Percentiles rank a stretch among this genome's conserved stretches.
Evolutionary conservation across 2,113 vertebrate species (phyloP).

Genomic region (Anthoscopus minutus): DNA sequence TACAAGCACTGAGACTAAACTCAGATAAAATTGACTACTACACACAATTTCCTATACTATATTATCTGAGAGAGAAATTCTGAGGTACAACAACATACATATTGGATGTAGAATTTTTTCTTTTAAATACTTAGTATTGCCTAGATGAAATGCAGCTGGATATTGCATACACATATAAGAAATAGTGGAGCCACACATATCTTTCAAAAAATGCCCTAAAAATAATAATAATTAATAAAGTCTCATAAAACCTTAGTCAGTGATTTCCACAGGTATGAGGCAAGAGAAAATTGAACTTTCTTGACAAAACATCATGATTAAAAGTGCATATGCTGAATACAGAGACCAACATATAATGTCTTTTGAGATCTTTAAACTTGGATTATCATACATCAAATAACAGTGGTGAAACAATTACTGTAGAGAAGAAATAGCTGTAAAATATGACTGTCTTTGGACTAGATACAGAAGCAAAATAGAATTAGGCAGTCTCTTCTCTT

Average conservation of each 20-base stretch:
- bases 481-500: background rate
- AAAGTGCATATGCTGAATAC: background rate
- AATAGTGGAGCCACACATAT: fast-evolving
- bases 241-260: background rate
- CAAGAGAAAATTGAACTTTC: background rate
- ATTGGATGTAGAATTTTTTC: background rate
- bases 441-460: background rate
- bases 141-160: background rate
- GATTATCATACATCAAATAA: background rate
- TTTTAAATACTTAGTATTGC: background rate
- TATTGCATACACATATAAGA: background rate
- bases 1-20: background rate
- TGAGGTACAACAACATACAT: background rate
- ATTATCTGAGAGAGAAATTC: background rate
- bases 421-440: background rate
- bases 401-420: background rate
- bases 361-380: background rate
- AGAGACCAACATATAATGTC: background rate
- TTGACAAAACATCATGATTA: background rate
- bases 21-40: background rate
- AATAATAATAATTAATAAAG: background rate
- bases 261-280: background rate
- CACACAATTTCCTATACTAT: background rate
- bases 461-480: background rate
- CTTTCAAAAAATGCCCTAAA: background rate